Percentiles rank a stretch among this genome's conserved stretches.
phyloP scores from a whole-genome alignment of 2,113 vertebrate genomes.

The Corvus hawaiiensis region DNA sequence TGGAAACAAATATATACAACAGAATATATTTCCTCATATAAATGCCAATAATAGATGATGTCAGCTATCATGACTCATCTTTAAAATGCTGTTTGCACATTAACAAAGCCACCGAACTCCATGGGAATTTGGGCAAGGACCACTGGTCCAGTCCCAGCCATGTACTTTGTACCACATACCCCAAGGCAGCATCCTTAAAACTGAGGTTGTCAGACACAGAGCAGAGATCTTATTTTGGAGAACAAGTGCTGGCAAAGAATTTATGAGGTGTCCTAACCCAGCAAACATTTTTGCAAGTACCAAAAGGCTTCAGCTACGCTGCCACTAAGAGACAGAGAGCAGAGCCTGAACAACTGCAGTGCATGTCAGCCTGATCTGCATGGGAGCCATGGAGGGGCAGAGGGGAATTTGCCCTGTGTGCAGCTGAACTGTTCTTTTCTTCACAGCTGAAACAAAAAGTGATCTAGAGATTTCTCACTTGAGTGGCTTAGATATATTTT shows the following conservation, averaged over 20 bases:
- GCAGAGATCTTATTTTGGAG: background rate
- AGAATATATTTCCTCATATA: background rate
- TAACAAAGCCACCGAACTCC: background rate
- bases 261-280: background rate
- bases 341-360: background rate
- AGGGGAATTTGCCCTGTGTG: background rate
- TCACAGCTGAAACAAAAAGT: background rate
- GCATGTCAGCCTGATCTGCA: background rate
- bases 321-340: background rate
- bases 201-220: rapidly evolving
- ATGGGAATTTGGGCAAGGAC: background rate
- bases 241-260: background rate
- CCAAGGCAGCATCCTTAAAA: background rate
- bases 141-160: rapidly evolving
- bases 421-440: background rate
- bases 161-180: background rate
- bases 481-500: background rate
- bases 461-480: background rate
- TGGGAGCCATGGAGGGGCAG: background rate
- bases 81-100: background rate
- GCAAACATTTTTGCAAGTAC: background rate
- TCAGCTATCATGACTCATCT: background rate
- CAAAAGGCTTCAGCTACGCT: background rate
- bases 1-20: background rate
- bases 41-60: background rate